Evolutionary conservation across 1,140 invertebrate genomes (phyloP).

Genomic region (Drosophila arizonae): DNA sequence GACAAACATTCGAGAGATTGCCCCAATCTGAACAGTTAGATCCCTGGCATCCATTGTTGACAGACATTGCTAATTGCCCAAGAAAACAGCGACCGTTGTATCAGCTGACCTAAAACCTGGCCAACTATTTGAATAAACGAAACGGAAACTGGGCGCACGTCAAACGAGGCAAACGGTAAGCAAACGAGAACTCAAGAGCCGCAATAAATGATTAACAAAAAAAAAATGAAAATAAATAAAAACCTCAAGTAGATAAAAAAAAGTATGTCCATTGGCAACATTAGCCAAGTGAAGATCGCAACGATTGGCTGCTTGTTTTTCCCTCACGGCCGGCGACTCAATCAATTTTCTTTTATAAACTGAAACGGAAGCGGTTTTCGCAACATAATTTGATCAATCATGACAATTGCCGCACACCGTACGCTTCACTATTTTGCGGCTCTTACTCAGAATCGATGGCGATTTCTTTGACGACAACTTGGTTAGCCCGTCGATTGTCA

Average conservation of each 20-base stretch:
- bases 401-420: slow-evolving; percentile 43
- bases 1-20: slow-evolving; percentile 28
- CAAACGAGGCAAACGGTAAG: slow-evolving; percentile 55
- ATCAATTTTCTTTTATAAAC: slow-evolving; percentile 75
- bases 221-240: not conserved
- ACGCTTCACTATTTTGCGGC: slow-evolving; percentile 48
- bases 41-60: not conserved
- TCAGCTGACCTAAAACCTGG: slow-evolving; percentile 62
- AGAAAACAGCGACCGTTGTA: slow-evolving; percentile 47
- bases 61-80: slow-evolving; percentile 65
- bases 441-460: slow-evolving; percentile 65
- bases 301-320: slow-evolving; percentile 36
- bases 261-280: slow-evolving; percentile 22
- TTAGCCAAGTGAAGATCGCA: slow-evolving; percentile 22
- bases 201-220: not conserved
- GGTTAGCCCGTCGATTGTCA: slow-evolving; percentile 62
- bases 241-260: slow-evolving; percentile 13
- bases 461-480: slow-evolving; percentile 75
- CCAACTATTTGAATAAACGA: slow-evolving; percentile 65
- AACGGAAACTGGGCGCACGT: slow-evolving; percentile 69
- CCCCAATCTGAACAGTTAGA: slow-evolving; percentile 23
- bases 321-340: slow-evolving; percentile 34
- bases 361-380: slow-evolving; percentile 76
- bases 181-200: slow-evolving; percentile 38
- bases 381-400: slow-evolving; percentile 57